Conservation (phyloP, 2,113 vertebrate species). For the Daphoenositta chrysoptera region DNA sequence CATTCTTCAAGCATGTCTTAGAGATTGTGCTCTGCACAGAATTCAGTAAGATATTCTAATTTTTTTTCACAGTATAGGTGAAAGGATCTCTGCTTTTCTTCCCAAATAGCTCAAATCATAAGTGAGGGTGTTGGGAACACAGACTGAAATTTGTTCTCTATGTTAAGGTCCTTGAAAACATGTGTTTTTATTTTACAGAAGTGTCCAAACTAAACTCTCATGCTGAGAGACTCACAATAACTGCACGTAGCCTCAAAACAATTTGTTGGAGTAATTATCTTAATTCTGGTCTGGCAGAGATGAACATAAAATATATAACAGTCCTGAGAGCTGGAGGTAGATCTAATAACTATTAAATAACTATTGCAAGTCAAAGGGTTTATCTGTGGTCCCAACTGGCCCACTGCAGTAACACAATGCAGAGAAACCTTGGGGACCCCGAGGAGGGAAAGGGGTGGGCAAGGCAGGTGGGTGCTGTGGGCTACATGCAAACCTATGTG, state of each 20-base stretch:
- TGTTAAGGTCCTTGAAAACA: not conserved
- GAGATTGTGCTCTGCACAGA: not conserved
- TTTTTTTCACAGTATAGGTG: not conserved
- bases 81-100: not conserved
- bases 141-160: not conserved
- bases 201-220: not conserved
- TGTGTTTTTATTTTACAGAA: not conserved
- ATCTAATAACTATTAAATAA: not conserved
- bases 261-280: not conserved
- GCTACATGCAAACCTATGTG: not conserved
- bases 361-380: not conserved
- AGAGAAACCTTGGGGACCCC: not conserved
- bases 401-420: not conserved
- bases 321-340: not conserved
- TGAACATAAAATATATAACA: not conserved
- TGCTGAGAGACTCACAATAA: not conserved
- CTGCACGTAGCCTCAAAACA: not conserved
- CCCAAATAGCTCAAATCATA: not conserved
- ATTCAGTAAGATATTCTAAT: not conserved
- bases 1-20: not conserved
- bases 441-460: fast-evolving
- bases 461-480: not conserved
- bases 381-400: not conserved
- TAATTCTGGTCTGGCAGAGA: not conserved
- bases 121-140: not conserved